A percentile compares a stretch with the other conserved stretches of the same genome.
Conservation (phyloP, 2,113 vertebrate genomes). For the Cololabis saira region DNA sequence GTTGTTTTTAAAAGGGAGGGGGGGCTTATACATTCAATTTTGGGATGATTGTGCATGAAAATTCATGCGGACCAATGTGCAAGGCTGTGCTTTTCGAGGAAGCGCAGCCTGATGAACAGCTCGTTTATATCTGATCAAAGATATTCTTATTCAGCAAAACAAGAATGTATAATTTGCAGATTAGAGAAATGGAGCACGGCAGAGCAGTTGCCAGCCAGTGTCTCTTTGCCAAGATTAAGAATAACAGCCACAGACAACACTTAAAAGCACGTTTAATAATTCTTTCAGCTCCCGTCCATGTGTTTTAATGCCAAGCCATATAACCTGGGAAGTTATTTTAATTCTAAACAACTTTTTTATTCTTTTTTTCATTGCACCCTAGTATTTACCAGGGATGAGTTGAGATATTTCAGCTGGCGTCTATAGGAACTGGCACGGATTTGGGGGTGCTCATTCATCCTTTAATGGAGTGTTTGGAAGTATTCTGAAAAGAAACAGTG, state of each 20-base stretch:
- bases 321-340: constrained; percentile 56
- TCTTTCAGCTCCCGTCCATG: constrained; percentile 23
- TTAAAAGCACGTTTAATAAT: constrained; percentile 59
- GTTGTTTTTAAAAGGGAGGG: constrained; percentile 3
- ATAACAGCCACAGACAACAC: constrained; percentile 50
- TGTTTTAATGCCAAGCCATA: constrained; percentile 38
- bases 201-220: constrained; percentile 45
- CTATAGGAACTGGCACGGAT: constrained; percentile 68
- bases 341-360: constrained; percentile 71
- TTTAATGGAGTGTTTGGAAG: constrained; percentile 76
- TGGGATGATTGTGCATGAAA: constrained; percentile 30
- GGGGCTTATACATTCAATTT: constrained; percentile 28
- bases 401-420: constrained; percentile 66
- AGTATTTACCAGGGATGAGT: constrained; percentile 68
- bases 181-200: constrained; percentile 60
- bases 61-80: constrained; percentile 50
- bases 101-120: constrained; percentile 55
- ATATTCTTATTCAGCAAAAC: constrained; percentile 76
- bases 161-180: constrained; percentile 72
- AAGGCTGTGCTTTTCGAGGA: constrained; percentile 44
- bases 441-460: constrained; percentile 54
- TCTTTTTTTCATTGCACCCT: constrained; percentile 49
- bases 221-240: constrained; percentile 60
- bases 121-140: constrained; percentile 74
- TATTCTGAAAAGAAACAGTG: constrained; percentile 72